These are phyloP conservation scores for Morone chrysops DNA, from an alignment of 2,113 vertebrate species.

Conservation along the genomic window DNA sequence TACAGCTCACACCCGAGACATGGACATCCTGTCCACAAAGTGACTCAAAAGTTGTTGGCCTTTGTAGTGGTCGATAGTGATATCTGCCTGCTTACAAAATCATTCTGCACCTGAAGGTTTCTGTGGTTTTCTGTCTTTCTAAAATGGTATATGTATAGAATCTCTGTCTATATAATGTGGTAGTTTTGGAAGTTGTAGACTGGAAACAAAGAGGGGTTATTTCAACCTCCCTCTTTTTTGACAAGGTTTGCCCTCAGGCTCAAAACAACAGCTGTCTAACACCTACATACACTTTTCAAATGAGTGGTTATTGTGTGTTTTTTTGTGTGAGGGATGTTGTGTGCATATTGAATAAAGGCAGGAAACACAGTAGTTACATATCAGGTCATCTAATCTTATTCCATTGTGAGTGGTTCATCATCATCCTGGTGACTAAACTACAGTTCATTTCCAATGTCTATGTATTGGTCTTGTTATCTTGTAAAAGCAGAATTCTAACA, in stretches of 20 bases:
- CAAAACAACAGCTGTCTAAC: slow-evolving; percentile 76
- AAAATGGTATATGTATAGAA: slow-evolving; percentile 1
- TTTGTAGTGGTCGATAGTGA: slow-evolving; percentile 32
- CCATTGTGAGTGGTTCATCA: slow-evolving; percentile 14
- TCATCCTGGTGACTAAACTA: not conserved
- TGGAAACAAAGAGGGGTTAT: slow-evolving; percentile 64
- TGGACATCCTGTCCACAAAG: slow-evolving; percentile 31
- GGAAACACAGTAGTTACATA: slow-evolving; percentile 12
- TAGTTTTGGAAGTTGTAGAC: slow-evolving; percentile 38
- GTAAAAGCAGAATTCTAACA: slow-evolving; percentile 29
- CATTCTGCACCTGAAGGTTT: slow-evolving; percentile 8
- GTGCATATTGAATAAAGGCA: slow-evolving; percentile 31
- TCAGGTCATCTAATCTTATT: slow-evolving; percentile 40
- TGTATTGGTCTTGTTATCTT: not conserved
- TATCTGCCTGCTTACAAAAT: not conserved
- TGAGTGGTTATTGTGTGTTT: slow-evolving; percentile 48
- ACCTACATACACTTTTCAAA: slow-evolving; percentile 66
- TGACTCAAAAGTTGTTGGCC: slow-evolving; percentile 36
- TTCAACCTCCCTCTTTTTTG: slow-evolving; percentile 61
- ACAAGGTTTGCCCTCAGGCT: slow-evolving; percentile 66
- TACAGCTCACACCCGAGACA: slow-evolving; percentile 29
- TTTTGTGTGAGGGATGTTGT: slow-evolving; percentile 39
- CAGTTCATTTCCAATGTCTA: not conserved
- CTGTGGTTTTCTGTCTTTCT: slow-evolving; percentile 1
- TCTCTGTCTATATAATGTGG: not conserved